Base-by-base conservation (phyloP, 2,797 vertebrate genomes). In the Pangasius larnaudii region DNA sequence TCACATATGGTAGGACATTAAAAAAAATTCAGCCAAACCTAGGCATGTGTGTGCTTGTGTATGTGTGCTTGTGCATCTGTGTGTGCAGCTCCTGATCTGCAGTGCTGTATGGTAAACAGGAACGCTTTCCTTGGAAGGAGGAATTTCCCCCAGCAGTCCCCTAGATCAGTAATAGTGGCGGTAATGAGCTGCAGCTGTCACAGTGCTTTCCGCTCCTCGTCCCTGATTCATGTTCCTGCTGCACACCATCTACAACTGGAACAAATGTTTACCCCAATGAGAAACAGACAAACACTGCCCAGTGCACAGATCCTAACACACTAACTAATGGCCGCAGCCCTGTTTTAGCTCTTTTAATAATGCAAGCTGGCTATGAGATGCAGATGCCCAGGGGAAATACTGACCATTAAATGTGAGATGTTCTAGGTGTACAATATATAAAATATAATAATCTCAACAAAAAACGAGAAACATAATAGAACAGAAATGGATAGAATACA, bases 151-250 rank as follows among this genome's bases (percentile, higher is more conserved):
- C 92, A 94, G 94, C 94, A 96, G 95, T 95, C 95, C 93, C 94
- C 95, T 95, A 91, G 90, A 97, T 97, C 96, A 96, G 95, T 96
- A 97, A 96, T 97, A 95, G 95, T 95, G 95, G 94, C 95, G 95
- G 96, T 98, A 98, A 98, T 97, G 96, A 96, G 96, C 97, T 97
- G 96, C 97, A 98, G 98, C 97, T 98, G 97, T 95, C 96, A 95
- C 95, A 96, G 94, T 93, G 96, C 95, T 96, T 96, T 95, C 95
- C 95, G 94, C 94, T 89, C 88, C 88, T 93, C 94, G 93, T 95
- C 94, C 91, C 95, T 96, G 97, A 97, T 97, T 97, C 96, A 96
- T 96, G 96, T 96, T 95, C 95, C 93, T 95, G 96, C 95, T 95
- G 94, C 94, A 94, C 91, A 95, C 96, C 95, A 96, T 92, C 95